Evolutionary conservation across 2,113 vertebrate genomes (phyloP), one percentile per base, ranked within the genome.

Genomic region (Benitochromis conjunctus): DNA sequence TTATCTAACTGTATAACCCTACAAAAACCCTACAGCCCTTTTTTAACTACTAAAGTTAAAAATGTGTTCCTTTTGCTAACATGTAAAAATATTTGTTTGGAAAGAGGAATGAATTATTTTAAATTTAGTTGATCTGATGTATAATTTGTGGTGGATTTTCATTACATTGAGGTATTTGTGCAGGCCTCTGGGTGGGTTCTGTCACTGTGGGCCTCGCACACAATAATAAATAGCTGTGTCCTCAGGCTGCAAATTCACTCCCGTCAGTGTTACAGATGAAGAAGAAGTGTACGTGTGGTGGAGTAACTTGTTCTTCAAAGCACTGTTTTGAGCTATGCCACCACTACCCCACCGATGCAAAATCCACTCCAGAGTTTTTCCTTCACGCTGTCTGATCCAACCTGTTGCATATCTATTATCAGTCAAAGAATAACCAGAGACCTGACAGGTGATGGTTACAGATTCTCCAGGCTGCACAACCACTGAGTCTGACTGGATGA

Each of bases 41-140:
- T 54, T 24, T 55, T 24, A 0, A 55, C 54, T 60, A 31, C 57
- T 60, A 60, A 60, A 31, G 8, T 31, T 60, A 1, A 60, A 1
- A 60, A 60, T 60, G 57, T 0, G 0, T 31, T 60, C 57, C 14
- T 18, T 60, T 31, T 31, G 4, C 57, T 31, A 60, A 60, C 26
- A 4, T 60, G 26, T 60, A 31, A 9, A 60, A 18, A 18, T 31
- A 1, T 3, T 36, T 36, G 8, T 36, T 58, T 57, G 55, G 56
- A 57, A 29, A 29, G 56, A 29, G 24, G 7, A 57, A 57, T 57
- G 1, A 57, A 29, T 57, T 29, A 57, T 57, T 7, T 29, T 29
- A 58, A 26, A 3, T 26, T 26, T 3, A 2, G 4, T 58, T 58
- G 0, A 29, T 18, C 14, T 1, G 57, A 36, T 62, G 9, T 62